A percentile compares a stretch with the other conserved stretches of the same genome.
Evolutionary conservation across 2,797 vertebrate species (phyloP).

Genomic region (Melanotaenia maccullochi): DNA sequence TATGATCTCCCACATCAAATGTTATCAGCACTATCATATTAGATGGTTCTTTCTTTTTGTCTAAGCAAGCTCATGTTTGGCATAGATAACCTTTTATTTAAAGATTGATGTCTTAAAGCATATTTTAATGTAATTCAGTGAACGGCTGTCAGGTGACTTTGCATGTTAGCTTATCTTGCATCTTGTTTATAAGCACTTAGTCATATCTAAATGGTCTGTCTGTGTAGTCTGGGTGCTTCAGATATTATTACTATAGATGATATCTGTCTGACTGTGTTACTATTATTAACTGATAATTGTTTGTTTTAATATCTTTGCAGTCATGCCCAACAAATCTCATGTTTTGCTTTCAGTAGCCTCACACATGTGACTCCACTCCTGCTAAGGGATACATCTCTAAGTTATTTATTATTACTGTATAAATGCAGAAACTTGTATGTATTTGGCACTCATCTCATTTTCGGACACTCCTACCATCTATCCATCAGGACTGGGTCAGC

Average conservation of each 20-base stretch:
- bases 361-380: background rate
- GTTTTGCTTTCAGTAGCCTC: background rate
- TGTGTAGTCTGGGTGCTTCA: background rate
- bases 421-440: background rate
- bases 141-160: background rate
- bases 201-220: background rate
- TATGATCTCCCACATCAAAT: background rate
- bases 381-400: background rate
- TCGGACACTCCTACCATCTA: slow-evolving; percentile 22
- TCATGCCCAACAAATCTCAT: background rate
- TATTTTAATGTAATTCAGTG: too few relatives aligned
- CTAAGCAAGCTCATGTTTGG: background rate
- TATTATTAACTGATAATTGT: background rate
- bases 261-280: background rate
- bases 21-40: too few relatives aligned
- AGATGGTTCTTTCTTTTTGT: background rate
- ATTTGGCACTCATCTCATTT: background rate
- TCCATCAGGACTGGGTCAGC: slow-evolving; percentile 65
- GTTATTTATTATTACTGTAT: background rate
- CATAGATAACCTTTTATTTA: background rate
- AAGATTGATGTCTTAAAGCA: background rate
- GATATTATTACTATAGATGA: background rate
- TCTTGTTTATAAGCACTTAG: background rate
- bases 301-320: background rate
- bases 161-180: background rate